phyloP scores from a whole-genome alignment of 2,797 vertebrate genomes.

The Micromesistius poutassou region DNA sequence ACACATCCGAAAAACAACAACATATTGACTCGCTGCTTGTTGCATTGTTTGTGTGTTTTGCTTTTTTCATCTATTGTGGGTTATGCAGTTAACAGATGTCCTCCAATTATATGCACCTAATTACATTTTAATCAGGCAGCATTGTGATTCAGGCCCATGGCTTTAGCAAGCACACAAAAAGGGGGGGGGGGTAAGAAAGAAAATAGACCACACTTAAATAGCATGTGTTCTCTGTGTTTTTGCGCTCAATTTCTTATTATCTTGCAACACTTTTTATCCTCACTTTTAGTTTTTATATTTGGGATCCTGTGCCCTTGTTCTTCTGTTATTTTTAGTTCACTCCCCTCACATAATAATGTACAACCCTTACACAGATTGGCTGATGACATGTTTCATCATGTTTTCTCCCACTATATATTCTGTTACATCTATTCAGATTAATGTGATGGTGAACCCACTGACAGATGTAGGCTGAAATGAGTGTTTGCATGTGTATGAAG shows the following conservation, averaged over 20 bases:
- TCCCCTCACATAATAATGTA: neutral
- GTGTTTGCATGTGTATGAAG: neutral
- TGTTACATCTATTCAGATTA: neutral
- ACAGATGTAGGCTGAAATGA: neutral
- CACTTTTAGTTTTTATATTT: neutral
- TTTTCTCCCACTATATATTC: neutral
- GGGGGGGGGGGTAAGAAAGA: neutral
- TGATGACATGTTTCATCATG: neutral
- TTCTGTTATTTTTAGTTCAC: neutral
- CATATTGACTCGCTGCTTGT: slow-evolving; percentile 5
- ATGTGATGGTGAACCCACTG: neutral
- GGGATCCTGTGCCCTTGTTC: neutral
- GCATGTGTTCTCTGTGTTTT: neutral
- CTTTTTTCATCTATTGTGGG: slow-evolving; percentile 43
- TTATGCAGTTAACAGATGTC: slow-evolving; percentile 63
- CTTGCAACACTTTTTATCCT: neutral
- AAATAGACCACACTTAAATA: neutral
- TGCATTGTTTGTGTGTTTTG: slow-evolving; percentile 28
- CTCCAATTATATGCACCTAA: slow-evolving; percentile 63
- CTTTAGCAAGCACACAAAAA: slow-evolving; percentile 9
- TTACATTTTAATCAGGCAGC: slow-evolving; percentile 63
- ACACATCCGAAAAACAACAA: slow-evolving; percentile 30
- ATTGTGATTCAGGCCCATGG: slow-evolving; percentile 59
- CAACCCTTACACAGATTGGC: neutral
- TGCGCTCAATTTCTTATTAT: neutral